Base-by-base conservation (phyloP, 1,140 invertebrate species). In the Ceratina japonica region DNA sequence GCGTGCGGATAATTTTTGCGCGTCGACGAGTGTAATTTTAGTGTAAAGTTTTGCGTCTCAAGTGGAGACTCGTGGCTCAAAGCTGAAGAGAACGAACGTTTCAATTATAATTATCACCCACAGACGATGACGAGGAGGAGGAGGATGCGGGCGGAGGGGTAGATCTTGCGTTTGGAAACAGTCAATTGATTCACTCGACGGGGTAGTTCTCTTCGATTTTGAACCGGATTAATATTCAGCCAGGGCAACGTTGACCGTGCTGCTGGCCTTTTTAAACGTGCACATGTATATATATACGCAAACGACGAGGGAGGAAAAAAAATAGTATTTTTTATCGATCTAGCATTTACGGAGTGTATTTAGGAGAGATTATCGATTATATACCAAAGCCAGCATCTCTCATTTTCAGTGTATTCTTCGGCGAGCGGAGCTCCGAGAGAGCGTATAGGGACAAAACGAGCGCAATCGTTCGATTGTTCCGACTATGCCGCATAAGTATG, bases 321-420 rank as follows among this genome's bases (percentile, higher is more conserved):
- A 71, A 85, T 86, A 85, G 80, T 86, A 88, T 88, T 88, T 88
- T 87, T 85, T 82, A 88, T 86, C 74, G 76, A 81, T 80, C 83
- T 86, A 86, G 81, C 79, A 85, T 74, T 83, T 88, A 85, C 74
- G 72, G 63, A 77, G 22, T 85, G 68, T 82, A 82, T 81, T 72
- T 83, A 83, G 69, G 74, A 65, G 75, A 84, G 73, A 77, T 70
- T 86, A 77, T 68, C 61, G 52, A 65, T 87, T 31, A 83, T 79
- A 85, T 79, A 85, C 85, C 75, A 87, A 87, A 85, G 83, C 78
- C 66, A 64, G 75, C 63, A 79, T 80, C 78, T 83, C 65, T 61
- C 66, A 69, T 65, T 84, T 84, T 75, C 58, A 63, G 18, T 79
- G 71, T 74, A 65, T 62, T 65, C 58, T 24, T 52, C 22, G 31